Evolutionary conservation across 2,113 vertebrate species (phyloP).

Genomic region (Bambusicola thoracicus): DNA sequence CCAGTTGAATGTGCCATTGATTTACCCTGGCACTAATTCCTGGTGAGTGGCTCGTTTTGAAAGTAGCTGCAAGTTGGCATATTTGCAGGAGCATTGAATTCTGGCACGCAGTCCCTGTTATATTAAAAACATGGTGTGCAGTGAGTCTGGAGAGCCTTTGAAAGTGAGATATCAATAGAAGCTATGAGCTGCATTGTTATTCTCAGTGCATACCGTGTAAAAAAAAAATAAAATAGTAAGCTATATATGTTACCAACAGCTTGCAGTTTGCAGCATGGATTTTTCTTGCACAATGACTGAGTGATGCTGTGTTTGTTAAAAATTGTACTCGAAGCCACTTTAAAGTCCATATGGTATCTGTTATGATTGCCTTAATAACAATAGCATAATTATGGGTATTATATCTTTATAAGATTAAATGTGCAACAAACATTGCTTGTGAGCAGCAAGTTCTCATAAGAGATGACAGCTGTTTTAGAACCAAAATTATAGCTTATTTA

Average conservation of each 20-base stretch:
- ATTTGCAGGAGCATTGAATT: constrained; percentile 64
- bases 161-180: constrained; percentile 53
- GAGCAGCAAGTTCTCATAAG: constrained; percentile 58
- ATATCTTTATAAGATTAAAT: constrained; percentile 45
- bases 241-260: background rate
- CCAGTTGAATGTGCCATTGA: constrained; percentile 70
- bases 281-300: constrained; percentile 27
- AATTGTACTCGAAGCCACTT: constrained; percentile 18
- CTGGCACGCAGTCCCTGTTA: constrained; percentile 42
- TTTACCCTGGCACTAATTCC: constrained; percentile 69
- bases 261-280: background rate
- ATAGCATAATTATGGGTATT: constrained; percentile 53
- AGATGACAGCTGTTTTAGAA: constrained; percentile 62
- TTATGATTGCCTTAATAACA: constrained; percentile 64
- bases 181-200: constrained; percentile 48
- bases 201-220: background rate
- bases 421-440: constrained; percentile 52
- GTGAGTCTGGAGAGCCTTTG: constrained; percentile 36
- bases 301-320: background rate
- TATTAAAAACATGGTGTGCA: constrained; percentile 62
- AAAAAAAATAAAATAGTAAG: background rate
- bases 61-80: constrained; percentile 65
- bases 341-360: constrained; percentile 58
- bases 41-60: constrained; percentile 58
- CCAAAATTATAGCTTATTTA: constrained; percentile 63